Evolutionary conservation across 2,113 vertebrate species (phyloP), one percentile per base, ranked within the genome.

Genomic region (Turnix velox): DNA sequence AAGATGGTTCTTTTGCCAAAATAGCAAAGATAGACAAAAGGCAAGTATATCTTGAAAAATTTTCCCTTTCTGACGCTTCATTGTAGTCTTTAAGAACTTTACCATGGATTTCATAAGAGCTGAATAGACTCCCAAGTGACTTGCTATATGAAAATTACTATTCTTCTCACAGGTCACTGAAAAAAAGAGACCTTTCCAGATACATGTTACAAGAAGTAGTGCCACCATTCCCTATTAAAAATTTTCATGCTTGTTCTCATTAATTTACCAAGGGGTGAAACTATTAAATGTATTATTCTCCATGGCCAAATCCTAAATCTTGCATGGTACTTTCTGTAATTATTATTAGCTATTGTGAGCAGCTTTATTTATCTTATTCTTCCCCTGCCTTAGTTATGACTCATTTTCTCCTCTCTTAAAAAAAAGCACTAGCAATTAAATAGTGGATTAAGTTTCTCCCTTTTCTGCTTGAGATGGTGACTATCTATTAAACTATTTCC

Each of bases 311-410:
- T 31, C 27, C n/a, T n/a, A 65, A 71, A 65, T 80, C 8, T n/a
- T 73, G 39, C 52, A 69, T 18, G 22, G 51, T 80, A 83, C 39
- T 66, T 86, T 74, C 24, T 25, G 13, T 71, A 81, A 93, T 91
- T 75, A 89, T 62, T 84, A 76, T 83, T 84, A 88, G 63, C 79
- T 61, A 59, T 48, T 59, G 28, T 88, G 51, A 57, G 52, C 72
- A 92, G 76, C 76, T 85, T 73, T 94, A 87, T 94, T 95, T 92
- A 61, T 89, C 66, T 87, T 79, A 42, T 66, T 62, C 79, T 75
- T 84, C 19, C 35, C 28, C 19, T 67, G 43, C n/a, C 16, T 84
- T 45, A 90, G 65, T 59, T 75, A 84, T 88, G 90, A 94, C 59
- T 96, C 78, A 93, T 94, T 83, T 90, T 92, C 75, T 93, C 75